Percentiles rank a stretch among this genome's conserved stretches.
Evolutionary conservation across 2,797 vertebrate species (phyloP).

Genomic region (Macropus fuliginosus): DNA sequence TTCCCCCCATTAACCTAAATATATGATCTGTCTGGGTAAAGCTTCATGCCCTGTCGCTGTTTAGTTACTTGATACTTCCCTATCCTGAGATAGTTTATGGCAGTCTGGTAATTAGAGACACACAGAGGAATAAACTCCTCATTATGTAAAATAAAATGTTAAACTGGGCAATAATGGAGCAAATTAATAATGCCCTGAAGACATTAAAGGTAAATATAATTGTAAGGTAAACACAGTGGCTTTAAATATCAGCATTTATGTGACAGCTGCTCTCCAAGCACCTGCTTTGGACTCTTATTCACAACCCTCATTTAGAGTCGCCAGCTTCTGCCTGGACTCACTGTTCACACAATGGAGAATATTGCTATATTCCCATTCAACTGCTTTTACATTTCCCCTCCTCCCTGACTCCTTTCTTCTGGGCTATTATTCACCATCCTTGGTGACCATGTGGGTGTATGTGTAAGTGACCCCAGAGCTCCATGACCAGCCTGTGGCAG

Average conservation of each 20-base stretch:
- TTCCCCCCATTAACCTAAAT: neutral
- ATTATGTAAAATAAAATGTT: conserved; percentile 63
- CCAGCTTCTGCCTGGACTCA: conserved; percentile 51
- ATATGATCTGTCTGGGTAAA: conserved; percentile 46
- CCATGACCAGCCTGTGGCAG: neutral
- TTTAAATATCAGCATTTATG: conserved; percentile 71
- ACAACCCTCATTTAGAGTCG: conserved; percentile 52
- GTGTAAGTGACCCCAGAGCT: neutral
- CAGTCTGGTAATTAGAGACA: conserved; percentile 15
- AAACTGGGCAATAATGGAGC: conserved; percentile 57
- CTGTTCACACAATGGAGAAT: conserved; percentile 6
- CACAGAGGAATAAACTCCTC: conserved; percentile 12
- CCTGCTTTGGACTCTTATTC: conserved; percentile 67
- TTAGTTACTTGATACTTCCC: neutral
- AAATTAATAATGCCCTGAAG: conserved; percentile 75
- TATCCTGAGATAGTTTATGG: conserved; percentile 28
- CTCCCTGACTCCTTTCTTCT: neutral
- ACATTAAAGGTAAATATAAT: conserved; percentile 75
- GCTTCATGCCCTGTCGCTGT: neutral
- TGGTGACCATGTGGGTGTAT: neutral
- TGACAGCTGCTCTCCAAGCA: conserved; percentile 80
- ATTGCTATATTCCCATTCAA: neutral
- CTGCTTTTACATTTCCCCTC: neutral
- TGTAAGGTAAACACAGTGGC: conserved; percentile 74
- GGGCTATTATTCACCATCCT: neutral